Base-by-base conservation (phyloP, 2,797 vertebrate species). In the Botia kubotai region DNA sequence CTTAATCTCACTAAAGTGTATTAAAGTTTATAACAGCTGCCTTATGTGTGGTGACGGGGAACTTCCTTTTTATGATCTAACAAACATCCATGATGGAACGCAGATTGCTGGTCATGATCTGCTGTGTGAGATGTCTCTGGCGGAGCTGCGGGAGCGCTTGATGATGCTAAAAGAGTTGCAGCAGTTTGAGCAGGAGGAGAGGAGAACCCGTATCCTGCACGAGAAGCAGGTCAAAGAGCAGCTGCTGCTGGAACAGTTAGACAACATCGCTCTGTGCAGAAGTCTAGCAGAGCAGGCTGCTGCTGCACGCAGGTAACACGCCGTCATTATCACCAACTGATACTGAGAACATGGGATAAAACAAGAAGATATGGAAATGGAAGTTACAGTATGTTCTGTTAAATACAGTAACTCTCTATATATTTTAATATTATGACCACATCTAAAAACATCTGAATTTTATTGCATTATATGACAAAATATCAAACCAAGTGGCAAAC, bases 101-200 rank as follows among this genome's bases (percentile, higher is more conserved):
- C 77, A 98, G 97, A 94, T 88, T 55, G 93, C 92, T 3, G 96
- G 96, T 57, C 92, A 97, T 0, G 85, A 94, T 53, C 91, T 98
- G 82, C 89, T 96, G 84, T 94, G 93, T 60, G 97, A 99, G 92
- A 98, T 98, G 97, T 98, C 97, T 63, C 55, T 97, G 69, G 91
- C 90, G 4, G 97, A 99, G 92, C 90, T 97, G 68, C 94, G 88
- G 4, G 95, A 96, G 87, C 94, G 96, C 6, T 92, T 98, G 21
- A 86, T 91, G 50, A 82, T 95, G 65, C 89, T 96, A 87, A 95
- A 81, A 87, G 94, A 95, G 70, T 82, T 87, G 5, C 92, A 94
- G 84, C 90, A 87, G 83, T 89, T 79, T 12, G 87, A 93, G 77
- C 86, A 94, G 83, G 93, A 95, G 81, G 94, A 96, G 82, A 95